A percentile compares a stretch with the other conserved stretches of the same genome.
These are phyloP conservation scores for Coilia nasus DNA, from an alignment of 2,797 vertebrate genomes.

Conservation along the genomic window DNA sequence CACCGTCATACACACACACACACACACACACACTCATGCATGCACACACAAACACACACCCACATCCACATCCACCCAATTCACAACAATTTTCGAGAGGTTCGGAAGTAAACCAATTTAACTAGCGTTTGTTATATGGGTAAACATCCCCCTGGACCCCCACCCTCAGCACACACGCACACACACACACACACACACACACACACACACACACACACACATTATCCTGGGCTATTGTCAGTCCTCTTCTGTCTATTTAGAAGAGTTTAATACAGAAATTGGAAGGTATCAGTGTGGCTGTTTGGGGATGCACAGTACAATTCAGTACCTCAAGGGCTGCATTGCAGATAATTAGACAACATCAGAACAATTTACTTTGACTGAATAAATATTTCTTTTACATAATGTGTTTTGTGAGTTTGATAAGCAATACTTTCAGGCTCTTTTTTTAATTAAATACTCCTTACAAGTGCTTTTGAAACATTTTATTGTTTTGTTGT, in stretches of 20 bases:
- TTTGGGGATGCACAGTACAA: slow-evolving; percentile 21
- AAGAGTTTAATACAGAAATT: neutral
- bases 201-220: neutral
- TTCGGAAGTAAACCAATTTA: slow-evolving; percentile 13
- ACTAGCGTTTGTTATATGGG: neutral
- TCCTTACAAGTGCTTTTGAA: neutral
- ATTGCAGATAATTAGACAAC: slow-evolving; percentile 32
- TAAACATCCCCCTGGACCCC: neutral
- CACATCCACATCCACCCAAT: neutral
- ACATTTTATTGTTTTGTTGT: neutral
- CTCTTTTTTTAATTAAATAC: slow-evolving; percentile 4
- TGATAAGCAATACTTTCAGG: slow-evolving; percentile 4
- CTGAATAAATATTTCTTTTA: slow-evolving; percentile 1
- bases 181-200: neutral
- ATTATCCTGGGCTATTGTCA: neutral
- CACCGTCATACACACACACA: too few relatives aligned
- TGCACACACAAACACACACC: too few relatives aligned
- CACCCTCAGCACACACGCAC: neutral
- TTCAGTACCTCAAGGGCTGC: slow-evolving; percentile 35
- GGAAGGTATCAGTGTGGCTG: slow-evolving; percentile 35
- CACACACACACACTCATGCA: too few relatives aligned
- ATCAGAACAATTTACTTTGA: slow-evolving; percentile 39
- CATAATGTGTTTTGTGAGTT: neutral
- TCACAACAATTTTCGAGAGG: neutral
- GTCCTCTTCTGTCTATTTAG: slow-evolving; percentile 31